Evolutionary conservation across 2,888 invertebrate species (phyloP).

Genomic region (Torymus tubicola): DNA sequence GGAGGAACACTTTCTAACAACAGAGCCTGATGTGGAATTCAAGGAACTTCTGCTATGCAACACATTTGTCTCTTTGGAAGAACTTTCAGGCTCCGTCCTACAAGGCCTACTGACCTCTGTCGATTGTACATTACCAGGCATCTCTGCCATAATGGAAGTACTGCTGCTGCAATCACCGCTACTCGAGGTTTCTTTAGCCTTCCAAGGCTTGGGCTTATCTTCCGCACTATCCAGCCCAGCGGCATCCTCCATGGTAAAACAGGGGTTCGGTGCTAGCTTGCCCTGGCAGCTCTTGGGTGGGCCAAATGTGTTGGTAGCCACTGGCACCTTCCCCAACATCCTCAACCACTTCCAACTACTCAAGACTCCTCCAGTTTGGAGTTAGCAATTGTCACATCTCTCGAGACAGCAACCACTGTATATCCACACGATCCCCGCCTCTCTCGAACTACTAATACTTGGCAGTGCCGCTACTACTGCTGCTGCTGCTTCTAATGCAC

Average conservation of each 20-base stretch:
- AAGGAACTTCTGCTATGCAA: slow-evolving; percentile 53
- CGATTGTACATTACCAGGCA: slow-evolving; percentile 60
- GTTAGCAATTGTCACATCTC: slow-evolving; percentile 37
- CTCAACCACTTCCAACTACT: slow-evolving; percentile 43
- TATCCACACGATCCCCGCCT: no score
- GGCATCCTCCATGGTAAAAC: slow-evolving; percentile 67
- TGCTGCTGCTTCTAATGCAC: neutral
- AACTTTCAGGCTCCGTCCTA: slow-evolving; percentile 60
- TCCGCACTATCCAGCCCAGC: slow-evolving; percentile 58
- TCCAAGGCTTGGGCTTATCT: slow-evolving; percentile 69
- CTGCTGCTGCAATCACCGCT: slow-evolving; percentile 37
- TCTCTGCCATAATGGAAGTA: slow-evolving; percentile 63
- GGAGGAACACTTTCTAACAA: slow-evolving; percentile 67
- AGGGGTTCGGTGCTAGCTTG: slow-evolving; percentile 56
- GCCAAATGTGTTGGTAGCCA: slow-evolving; percentile 67
- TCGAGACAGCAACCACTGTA: no score
- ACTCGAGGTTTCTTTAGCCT: slow-evolving; percentile 58
- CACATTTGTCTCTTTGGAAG: slow-evolving; percentile 58
- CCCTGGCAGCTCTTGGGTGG: slow-evolving; percentile 54
- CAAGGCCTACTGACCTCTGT: slow-evolving; percentile 59
- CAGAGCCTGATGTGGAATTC: slow-evolving; percentile 54
- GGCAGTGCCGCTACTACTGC: slow-evolving; percentile 40
- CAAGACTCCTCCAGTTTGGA: slow-evolving; percentile 18
- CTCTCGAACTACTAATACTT: slow-evolving; percentile 17
- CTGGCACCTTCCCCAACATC: slow-evolving; percentile 72